phyloP scores from a whole-genome alignment of 2,113 vertebrate genomes.

The Hystrix brachyura region DNA sequence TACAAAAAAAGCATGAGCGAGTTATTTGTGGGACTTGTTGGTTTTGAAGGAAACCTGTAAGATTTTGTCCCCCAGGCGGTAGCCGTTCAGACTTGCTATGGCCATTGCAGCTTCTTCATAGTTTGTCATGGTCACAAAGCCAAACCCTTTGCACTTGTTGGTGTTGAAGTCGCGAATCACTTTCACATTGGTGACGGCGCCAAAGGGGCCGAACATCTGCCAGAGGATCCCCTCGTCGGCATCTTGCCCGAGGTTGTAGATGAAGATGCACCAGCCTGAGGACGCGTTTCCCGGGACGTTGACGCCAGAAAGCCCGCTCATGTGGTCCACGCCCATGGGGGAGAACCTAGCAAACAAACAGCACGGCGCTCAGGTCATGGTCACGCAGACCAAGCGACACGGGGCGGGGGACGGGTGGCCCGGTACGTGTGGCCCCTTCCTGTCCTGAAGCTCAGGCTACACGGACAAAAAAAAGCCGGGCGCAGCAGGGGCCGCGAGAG shows the following conservation, averaged over 20 bases:
- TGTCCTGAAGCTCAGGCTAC: not conserved
- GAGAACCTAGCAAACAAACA: constrained; percentile 95
- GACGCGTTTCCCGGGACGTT: constrained; percentile 94
- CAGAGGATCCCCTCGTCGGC: constrained; percentile 99
- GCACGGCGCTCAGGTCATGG: constrained; percentile 88
- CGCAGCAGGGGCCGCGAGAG: not conserved
- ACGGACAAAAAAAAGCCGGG: not conserved
- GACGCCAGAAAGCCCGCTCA: constrained; percentile 96
- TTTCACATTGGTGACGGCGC: constrained; percentile 99
- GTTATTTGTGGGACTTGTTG: constrained; percentile 99
- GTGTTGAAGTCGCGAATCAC: constrained; percentile 99
- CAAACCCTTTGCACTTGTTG: constrained; percentile 99
- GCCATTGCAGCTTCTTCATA: constrained; percentile 99
- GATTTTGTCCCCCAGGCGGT: constrained; percentile 99
- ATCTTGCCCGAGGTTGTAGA: constrained; percentile 99
- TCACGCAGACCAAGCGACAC: constrained; percentile 79
- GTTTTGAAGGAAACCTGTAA: constrained; percentile 99
- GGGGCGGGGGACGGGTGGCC: constrained; percentile 35
- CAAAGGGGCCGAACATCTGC: constrained; percentile 99
- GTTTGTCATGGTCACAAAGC: constrained; percentile 99
- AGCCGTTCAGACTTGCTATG: constrained; percentile 99
- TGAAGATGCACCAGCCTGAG: constrained; percentile 99
- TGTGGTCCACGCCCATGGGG: constrained; percentile 99
- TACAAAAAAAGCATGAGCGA: constrained; percentile 91
- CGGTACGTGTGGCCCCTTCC: not conserved